phyloP scores from a whole-genome alignment of 2,888 invertebrate species.

The Caradrina clavipalpis region DNA sequence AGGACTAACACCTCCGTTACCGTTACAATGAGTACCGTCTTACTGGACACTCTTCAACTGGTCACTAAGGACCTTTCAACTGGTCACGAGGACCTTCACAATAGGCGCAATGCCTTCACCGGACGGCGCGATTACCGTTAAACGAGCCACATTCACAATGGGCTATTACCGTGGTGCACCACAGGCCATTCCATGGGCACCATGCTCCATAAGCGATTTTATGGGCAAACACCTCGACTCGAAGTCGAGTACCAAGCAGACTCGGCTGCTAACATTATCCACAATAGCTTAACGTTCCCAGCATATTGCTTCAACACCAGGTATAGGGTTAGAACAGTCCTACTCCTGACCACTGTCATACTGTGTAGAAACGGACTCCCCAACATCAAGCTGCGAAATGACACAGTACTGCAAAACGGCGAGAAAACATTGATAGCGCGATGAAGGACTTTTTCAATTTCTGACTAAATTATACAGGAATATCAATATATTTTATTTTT shows the following conservation, averaged over 20 bases:
- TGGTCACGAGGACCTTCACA: constrained; percentile 38
- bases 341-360: constrained; percentile 51
- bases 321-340: constrained; percentile 52
- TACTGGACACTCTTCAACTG: constrained; percentile 47
- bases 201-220: too few relatives aligned
- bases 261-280: constrained; percentile 51
- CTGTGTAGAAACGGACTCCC: constrained; percentile 70
- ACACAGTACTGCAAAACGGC: constrained; percentile 4
- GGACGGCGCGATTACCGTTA: constrained; percentile 40
- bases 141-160: constrained; percentile 31
- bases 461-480: not conserved
- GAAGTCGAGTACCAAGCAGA: constrained; percentile 47
- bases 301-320: constrained; percentile 57
- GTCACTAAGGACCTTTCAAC: constrained; percentile 42
- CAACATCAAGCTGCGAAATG: fast-evolving
- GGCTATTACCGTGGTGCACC: too few relatives aligned
- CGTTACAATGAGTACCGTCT: constrained; percentile 46
- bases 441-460: constrained; percentile 44
- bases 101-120: constrained; percentile 35
- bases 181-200: too few relatives aligned
- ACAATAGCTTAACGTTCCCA: constrained; percentile 49
- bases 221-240: constrained; percentile 48
- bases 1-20: constrained; percentile 61
- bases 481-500: not conserved
- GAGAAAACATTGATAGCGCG: constrained; percentile 56